Evolutionary conservation across 1,140 invertebrate species (phyloP).

Genomic region (Cherax destructor): DNA sequence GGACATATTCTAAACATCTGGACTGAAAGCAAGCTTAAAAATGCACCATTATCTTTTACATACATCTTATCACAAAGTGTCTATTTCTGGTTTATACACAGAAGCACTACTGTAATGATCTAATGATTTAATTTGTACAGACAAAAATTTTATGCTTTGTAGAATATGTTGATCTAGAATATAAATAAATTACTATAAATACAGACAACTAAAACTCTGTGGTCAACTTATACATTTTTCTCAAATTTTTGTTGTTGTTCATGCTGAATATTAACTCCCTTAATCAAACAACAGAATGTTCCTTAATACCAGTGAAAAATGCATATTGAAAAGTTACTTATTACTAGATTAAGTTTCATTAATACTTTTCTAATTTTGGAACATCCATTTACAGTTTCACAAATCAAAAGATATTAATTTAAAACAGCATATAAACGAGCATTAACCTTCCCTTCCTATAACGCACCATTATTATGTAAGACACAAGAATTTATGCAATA

Average conservation of each 20-base stretch:
- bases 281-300: background rate
- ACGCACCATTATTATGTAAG: no score
- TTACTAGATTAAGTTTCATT: background rate
- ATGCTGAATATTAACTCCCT: no score
- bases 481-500: no score
- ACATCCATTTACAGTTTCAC: no score
- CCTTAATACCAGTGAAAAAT: background rate
- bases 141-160: no score
- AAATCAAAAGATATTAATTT: no score
- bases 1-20: background rate
- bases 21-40: background rate
- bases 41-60: background rate
- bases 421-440: no score
- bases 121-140: no score
- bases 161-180: no score
- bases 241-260: no score
- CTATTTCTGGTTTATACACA: background rate
- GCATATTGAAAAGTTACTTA: background rate
- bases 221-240: no score
- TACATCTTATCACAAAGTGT: background rate
- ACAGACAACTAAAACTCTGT: background rate
- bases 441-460: no score
- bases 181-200: background rate
- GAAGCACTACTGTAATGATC: background rate
- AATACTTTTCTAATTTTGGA: background rate